Base-by-base conservation (phyloP, 2,888 invertebrate species). In the Campopleginae sp. region DNA sequence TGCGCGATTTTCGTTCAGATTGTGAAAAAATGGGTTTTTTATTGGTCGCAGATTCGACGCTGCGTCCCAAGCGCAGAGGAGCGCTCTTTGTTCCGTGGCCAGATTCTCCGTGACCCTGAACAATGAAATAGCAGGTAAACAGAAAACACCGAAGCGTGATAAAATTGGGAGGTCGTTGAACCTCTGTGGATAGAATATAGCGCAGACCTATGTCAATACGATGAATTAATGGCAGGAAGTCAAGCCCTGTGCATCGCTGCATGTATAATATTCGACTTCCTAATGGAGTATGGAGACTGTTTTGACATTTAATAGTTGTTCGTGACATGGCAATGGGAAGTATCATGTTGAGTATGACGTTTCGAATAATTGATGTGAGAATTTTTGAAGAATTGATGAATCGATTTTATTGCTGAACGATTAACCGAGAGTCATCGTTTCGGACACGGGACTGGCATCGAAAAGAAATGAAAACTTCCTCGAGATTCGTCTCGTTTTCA, bases 41-140 rank as follows among this genome's bases (percentile, higher is more conserved):
- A 23, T 74, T 58, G 61, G 74, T 82, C 61, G 74, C n/a, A n/a
- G 72, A 78, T 72, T 82, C 33, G 58, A 65, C 66, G 72, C 12
- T 38, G 31, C 72, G 51, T 58, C 72, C 58, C 17, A 8, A 23
- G 77, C 31, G 78, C 82, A 78, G n/a, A n/a, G n/a, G n/a, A n/a
- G 19, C 68, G 74, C 58, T 58, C 78, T 78, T 42, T 27, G n/a
- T 27, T 72, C 44, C 58, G 33, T 19, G 27, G 33, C 12, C 14
- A 31, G 14, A 17, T 17, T 63, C 46, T 68, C 42, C 19, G 48
- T 19, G 79, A 33, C 33, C 38, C 48, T 23, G 14, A 46, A 46
- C 5, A 44, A 46, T 38, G 7, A 33, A 12, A 44, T 51, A 38
- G n/a, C 17, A 14, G n/a, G 10, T 54, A 10, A 23, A 44, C 42